These are phyloP conservation scores for Osmoderma eremita DNA, from an alignment of 2,888 invertebrate species.

Conservation along the genomic window DNA sequence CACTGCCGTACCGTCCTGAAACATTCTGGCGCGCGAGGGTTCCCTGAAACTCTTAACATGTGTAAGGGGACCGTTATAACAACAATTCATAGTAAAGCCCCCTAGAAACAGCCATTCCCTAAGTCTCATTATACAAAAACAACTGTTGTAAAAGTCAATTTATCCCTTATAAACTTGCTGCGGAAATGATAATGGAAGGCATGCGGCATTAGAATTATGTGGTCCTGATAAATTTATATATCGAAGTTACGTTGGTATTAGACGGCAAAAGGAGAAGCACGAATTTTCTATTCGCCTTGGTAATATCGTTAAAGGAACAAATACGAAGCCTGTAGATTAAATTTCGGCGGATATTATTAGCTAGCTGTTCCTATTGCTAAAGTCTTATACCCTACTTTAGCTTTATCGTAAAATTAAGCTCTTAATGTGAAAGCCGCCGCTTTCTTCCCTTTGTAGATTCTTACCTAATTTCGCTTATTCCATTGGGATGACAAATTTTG, in stretches of 20 bases:
- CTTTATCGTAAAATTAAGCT: too few species aligned
- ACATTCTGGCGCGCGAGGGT: conserved; percentile 23
- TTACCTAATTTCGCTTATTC: too few species aligned
- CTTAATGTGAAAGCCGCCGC: too few species aligned
- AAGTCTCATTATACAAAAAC: conserved; percentile 36
- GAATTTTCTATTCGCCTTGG: too few species aligned
- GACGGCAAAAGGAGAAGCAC: too few species aligned
- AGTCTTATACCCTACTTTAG: too few species aligned
- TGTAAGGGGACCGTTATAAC: conserved; percentile 25
- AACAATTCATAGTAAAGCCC: conserved; percentile 36
- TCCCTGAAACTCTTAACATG: conserved; percentile 15
- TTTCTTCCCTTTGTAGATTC: too few species aligned
- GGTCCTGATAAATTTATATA: conserved; percentile 1
- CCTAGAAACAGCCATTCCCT: conserved; percentile 26
- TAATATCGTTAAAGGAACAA: too few species aligned
- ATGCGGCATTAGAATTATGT: conserved; percentile 1
- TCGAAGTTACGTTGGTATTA: not conserved
- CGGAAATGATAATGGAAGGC: conserved; percentile 14
- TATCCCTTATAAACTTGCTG: conserved; percentile 13
- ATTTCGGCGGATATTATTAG: too few species aligned
- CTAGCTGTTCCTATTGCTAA: too few species aligned
- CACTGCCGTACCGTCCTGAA: conserved; percentile 2
- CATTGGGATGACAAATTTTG: too few species aligned
- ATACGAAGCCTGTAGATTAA: too few species aligned
- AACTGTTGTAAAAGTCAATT: conserved; percentile 35